Evolutionary conservation across 2,888 invertebrate genomes (phyloP).

Genomic region (Meganola albula): DNA sequence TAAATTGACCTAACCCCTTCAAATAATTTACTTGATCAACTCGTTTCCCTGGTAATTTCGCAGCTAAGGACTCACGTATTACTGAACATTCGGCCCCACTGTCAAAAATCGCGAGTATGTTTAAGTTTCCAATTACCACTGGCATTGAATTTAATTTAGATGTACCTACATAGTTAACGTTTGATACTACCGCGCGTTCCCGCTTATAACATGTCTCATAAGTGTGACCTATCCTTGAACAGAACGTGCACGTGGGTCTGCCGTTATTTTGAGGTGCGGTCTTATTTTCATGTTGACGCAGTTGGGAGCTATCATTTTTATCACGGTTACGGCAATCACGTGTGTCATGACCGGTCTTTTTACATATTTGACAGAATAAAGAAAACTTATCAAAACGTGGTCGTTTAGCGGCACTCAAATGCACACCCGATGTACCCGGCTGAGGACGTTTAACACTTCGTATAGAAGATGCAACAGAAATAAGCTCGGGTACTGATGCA

Average conservation of each 20-base stretch:
- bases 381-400: too few relatives aligned
- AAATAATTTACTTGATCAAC: conserved; percentile 14
- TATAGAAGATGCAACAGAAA: too few relatives aligned
- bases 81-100: conserved; percentile 33
- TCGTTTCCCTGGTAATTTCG: conserved; percentile 23
- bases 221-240: conserved; percentile 5
- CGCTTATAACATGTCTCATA: conserved; percentile 3
- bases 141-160: conserved; percentile 12
- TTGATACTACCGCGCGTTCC: background rate
- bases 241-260: conserved; percentile 4
- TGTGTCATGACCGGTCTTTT: background rate
- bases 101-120: conserved; percentile 30
- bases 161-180: background rate
- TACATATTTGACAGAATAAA: too few relatives aligned
- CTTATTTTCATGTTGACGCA: too few relatives aligned
- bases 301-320: too few relatives aligned
- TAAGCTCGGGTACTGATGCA: conserved; percentile 20
- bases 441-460: too few relatives aligned
- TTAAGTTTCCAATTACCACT: conserved; percentile 9
- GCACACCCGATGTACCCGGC: too few relatives aligned
- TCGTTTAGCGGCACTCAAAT: too few relatives aligned
- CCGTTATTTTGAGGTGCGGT: too few relatives aligned
- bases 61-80: conserved; percentile 25
- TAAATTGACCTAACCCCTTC: conserved; percentile 22
- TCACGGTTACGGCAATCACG: conserved; percentile 4